These are phyloP conservation scores for Zapornia atra DNA, from an alignment of 2,113 vertebrate species.

Conservation along the genomic window DNA sequence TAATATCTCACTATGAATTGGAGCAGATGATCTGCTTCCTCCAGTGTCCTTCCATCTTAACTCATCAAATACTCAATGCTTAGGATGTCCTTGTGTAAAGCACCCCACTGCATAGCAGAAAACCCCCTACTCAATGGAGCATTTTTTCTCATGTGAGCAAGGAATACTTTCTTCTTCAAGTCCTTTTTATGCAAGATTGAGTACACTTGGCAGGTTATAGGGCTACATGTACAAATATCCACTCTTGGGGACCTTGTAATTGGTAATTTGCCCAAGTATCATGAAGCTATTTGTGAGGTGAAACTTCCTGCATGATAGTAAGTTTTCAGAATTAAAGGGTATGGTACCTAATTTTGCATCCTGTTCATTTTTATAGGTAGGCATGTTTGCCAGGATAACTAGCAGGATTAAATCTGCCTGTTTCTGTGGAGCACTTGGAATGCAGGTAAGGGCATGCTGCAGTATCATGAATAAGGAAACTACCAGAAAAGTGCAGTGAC, in stretches of 20 bases:
- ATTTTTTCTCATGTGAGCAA: background rate
- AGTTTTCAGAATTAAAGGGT: background rate
- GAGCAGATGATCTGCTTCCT: background rate
- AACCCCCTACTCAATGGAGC: background rate
- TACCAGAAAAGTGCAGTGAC: background rate
- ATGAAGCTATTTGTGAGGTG: background rate
- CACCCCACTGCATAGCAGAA: background rate
- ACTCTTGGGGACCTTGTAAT: background rate
- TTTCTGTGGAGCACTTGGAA: background rate
- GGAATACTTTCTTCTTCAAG: background rate
- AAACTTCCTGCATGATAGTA: rapidly evolving
- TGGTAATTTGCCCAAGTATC: background rate
- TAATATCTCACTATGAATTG: background rate
- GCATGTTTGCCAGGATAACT: background rate
- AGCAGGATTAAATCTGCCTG: background rate
- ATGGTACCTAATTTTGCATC: background rate
- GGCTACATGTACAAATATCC: background rate
- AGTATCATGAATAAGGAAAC: background rate
- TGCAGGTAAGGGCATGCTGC: background rate
- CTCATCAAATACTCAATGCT: background rate
- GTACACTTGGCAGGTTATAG: background rate
- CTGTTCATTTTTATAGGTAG: background rate
- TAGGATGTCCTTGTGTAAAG: background rate
- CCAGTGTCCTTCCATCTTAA: background rate
- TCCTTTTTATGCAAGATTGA: background rate